Conservation (phyloP, 2,888 invertebrate genomes). For the Mellilla xanthometata region DNA sequence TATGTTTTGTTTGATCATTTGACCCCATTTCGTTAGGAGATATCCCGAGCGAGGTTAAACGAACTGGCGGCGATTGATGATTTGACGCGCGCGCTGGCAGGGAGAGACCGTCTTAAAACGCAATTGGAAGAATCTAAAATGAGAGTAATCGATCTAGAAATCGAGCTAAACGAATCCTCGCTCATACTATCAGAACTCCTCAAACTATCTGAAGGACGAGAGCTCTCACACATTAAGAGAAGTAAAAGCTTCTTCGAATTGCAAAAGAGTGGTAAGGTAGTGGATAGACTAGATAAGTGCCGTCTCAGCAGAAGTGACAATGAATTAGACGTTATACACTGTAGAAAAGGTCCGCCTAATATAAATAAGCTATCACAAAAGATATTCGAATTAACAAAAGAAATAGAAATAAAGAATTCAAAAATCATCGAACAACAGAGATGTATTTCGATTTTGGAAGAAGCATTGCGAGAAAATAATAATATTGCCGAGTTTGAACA, state of each 20-base stretch:
- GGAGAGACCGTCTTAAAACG: constrained; percentile 59
- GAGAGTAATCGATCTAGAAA: constrained; percentile 77
- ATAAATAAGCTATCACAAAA: constrained; percentile 64
- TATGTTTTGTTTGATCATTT: constrained; percentile 61
- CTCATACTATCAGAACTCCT: constrained; percentile 74
- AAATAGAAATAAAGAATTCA: constrained; percentile 74
- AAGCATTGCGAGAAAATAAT: constrained; percentile 79
- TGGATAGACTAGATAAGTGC: constrained; percentile 80
- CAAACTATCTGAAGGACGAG: constrained; percentile 70
- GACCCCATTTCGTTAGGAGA: constrained; percentile 62
- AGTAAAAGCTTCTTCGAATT: constrained; percentile 74
- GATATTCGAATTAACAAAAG: constrained; percentile 68
- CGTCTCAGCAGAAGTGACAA: constrained; percentile 72
- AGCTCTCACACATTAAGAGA: constrained; percentile 60
- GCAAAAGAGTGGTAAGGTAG: constrained; percentile 83
- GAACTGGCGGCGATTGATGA: constrained; percentile 66
- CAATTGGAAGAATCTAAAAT: constrained; percentile 69
- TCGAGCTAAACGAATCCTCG: constrained; percentile 78
- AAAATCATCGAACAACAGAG: constrained; percentile 81
- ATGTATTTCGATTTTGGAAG: constrained; percentile 78
- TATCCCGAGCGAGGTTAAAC: constrained; percentile 64
- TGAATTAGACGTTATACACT: constrained; percentile 58
- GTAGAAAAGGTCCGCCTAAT: constrained; percentile 47
- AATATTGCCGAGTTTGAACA: constrained; percentile 83
- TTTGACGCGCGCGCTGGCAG: constrained; percentile 56